Evolutionary conservation across 2,888 invertebrate species (phyloP).

Genomic region (Dione juno): DNA sequence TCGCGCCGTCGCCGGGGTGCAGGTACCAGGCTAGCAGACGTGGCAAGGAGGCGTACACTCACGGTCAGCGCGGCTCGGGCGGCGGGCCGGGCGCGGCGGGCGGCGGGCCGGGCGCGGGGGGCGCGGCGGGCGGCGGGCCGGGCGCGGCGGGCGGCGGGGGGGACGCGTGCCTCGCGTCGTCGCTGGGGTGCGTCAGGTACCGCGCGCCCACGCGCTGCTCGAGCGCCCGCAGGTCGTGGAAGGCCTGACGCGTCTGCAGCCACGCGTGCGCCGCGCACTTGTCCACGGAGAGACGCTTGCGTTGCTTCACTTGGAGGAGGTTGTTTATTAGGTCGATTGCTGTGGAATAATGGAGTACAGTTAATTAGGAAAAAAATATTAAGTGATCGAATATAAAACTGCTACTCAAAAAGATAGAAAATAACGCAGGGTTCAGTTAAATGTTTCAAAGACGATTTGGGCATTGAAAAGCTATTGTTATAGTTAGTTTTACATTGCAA

Average conservation of each 20-base stretch:
- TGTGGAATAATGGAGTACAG: slow-evolving; percentile 75
- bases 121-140: neutral
- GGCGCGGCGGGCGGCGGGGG: slow-evolving; percentile 37
- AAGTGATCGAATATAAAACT: too few species aligned
- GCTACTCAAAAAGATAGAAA: too few species aligned
- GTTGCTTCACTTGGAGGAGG: slow-evolving; percentile 97
- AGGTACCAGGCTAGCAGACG: too few species aligned
- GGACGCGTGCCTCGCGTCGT: slow-evolving; percentile 55
- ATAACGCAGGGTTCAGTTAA: too few species aligned
- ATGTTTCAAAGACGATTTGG: too few species aligned
- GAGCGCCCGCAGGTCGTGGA: slow-evolving; percentile 95
- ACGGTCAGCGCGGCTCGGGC: slow-evolving; percentile 84
- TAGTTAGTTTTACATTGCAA: too few species aligned
- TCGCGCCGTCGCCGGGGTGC: neutral
- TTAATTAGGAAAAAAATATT: too few species aligned
- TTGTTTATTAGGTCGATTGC: slow-evolving; percentile 99
- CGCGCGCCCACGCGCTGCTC: slow-evolving; percentile 82
- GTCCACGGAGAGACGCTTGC: slow-evolving; percentile 97
- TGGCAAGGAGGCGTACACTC: slow-evolving; percentile 72
- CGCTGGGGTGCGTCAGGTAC: slow-evolving; percentile 74
- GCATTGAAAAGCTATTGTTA: too few species aligned
- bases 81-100: slow-evolving; percentile 90
- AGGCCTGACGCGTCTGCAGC: slow-evolving; percentile 98
- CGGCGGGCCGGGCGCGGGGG: slow-evolving; percentile 58
- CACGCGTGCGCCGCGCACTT: slow-evolving; percentile 97